Evolutionary conservation across 1,140 invertebrate genomes (phyloP).

Genomic region (Ditylenchus dipsaci): DNA sequence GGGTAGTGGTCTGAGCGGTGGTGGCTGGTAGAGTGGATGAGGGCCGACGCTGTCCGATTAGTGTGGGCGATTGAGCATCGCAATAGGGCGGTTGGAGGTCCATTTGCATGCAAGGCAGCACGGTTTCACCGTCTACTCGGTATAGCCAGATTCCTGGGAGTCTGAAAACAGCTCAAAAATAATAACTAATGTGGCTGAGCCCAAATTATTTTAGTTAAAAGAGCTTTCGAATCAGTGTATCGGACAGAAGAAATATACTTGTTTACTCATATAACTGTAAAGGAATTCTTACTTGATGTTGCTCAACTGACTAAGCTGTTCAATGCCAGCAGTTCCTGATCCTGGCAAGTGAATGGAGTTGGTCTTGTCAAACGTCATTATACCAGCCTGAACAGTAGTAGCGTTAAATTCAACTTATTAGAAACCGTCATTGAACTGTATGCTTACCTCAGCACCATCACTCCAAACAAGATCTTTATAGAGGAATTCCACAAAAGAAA

Average conservation of each 20-base stretch:
- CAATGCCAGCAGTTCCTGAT: slow-evolving; percentile 54
- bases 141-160: slow-evolving; percentile 55
- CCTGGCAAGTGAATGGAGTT: slow-evolving; percentile 54
- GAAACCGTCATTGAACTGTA: slow-evolving; percentile 35
- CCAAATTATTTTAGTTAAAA: no score
- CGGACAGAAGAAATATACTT: no score
- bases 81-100: slow-evolving; percentile 53
- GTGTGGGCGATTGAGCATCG: slow-evolving; percentile 48
- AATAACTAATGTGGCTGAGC: neutral
- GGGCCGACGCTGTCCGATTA: slow-evolving; percentile 16
- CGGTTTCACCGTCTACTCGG: slow-evolving; percentile 39
- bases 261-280: no score
- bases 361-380: slow-evolving; percentile 46
- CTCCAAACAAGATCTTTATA: slow-evolving; percentile 53
- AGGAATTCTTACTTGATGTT: slow-evolving; percentile 39
- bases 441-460: slow-evolving; percentile 48
- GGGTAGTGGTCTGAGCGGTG: neutral
- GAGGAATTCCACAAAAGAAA: slow-evolving; percentile 50
- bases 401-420: neutral
- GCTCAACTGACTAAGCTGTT: slow-evolving; percentile 50
- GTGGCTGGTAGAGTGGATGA: neutral
- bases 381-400: slow-evolving; percentile 41
- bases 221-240: no score
- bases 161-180: slow-evolving; percentile 10
- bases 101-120: slow-evolving; percentile 40